Conservation (phyloP, 1,140 invertebrate species). For the Monomorium pharaonis region DNA sequence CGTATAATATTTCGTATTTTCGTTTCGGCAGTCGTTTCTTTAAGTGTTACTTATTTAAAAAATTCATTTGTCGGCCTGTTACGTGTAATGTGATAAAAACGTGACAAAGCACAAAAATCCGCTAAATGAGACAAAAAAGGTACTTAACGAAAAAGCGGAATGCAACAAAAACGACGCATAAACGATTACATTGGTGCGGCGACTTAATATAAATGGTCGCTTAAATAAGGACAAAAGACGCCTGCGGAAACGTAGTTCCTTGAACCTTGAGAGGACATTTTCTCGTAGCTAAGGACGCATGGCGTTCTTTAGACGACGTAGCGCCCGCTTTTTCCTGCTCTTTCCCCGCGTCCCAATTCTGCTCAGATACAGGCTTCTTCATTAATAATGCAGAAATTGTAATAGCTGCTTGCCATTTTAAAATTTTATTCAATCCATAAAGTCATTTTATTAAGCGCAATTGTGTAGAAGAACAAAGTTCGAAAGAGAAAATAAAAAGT, state of each 20-base stretch:
- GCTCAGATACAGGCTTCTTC: background rate
- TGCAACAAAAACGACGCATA: background rate
- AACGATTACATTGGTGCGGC: slow-evolving; percentile 30
- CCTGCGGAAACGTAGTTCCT: slow-evolving; percentile 1
- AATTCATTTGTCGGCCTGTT: background rate
- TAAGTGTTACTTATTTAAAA: background rate
- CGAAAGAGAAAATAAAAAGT: background rate
- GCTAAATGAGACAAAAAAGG: background rate
- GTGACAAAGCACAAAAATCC: background rate
- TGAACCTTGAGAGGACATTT: background rate
- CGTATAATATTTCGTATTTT: background rate
- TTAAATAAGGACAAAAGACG: slow-evolving; percentile 31
- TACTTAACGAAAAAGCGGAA: background rate
- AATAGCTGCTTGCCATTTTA: slow-evolving; percentile 15
- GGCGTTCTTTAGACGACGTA: background rate
- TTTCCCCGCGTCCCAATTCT: background rate
- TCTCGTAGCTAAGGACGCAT: background rate
- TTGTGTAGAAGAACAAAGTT: slow-evolving; percentile 41
- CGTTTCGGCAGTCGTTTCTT: background rate
- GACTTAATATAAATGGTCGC: slow-evolving; percentile 32
- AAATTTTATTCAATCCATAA: slow-evolving; percentile 60
- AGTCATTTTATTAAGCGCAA: slow-evolving; percentile 54
- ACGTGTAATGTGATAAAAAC: background rate
- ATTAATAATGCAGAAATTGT: slow-evolving; percentile 64
- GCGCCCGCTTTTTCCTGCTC: slow-evolving; percentile 6